phyloP scores from a whole-genome alignment of 92 coral and sea anemone species.

The Umimayanthus kanabou region DNA sequence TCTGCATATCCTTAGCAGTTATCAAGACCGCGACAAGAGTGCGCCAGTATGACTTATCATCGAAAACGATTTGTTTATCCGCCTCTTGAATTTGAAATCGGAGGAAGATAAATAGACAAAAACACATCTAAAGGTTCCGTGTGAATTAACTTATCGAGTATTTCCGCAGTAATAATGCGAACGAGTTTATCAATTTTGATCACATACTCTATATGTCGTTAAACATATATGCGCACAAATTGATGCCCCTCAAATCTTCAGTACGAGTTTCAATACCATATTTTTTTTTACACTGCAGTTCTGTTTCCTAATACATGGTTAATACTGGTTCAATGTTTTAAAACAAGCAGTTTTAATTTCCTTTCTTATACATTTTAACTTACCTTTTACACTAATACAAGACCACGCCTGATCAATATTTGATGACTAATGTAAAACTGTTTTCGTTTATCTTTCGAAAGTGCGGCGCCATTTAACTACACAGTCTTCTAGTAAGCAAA shows the following conservation, averaged over 20 bases:
- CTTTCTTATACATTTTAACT: neutral
- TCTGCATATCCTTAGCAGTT: neutral
- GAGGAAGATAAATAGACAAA: neutral
- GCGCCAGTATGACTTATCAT: neutral
- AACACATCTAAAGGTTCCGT: neutral
- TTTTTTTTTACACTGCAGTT: neutral
- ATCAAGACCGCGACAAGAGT: neutral
- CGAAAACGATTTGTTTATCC: neutral
- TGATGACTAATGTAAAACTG: neutral
- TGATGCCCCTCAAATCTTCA: neutral
- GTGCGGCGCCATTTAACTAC: slow-evolving; percentile 22
- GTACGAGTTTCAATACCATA: neutral
- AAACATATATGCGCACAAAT: neutral
- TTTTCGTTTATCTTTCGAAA: slow-evolving; percentile 16
- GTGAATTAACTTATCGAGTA: neutral
- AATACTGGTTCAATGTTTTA: neutral
- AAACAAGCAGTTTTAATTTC: slow-evolving; percentile 11
- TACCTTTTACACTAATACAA: neutral
- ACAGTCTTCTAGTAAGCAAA: neutral
- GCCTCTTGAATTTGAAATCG: slow-evolving; percentile 6
- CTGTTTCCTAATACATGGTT: neutral
- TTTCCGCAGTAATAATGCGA: neutral
- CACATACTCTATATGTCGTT: neutral
- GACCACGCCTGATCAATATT: neutral
- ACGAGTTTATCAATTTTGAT: neutral